Evolutionary conservation across 2,113 vertebrate genomes (phyloP), one percentile per base, ranked within the genome.

Genomic region (Neogobius melanostomus): DNA sequence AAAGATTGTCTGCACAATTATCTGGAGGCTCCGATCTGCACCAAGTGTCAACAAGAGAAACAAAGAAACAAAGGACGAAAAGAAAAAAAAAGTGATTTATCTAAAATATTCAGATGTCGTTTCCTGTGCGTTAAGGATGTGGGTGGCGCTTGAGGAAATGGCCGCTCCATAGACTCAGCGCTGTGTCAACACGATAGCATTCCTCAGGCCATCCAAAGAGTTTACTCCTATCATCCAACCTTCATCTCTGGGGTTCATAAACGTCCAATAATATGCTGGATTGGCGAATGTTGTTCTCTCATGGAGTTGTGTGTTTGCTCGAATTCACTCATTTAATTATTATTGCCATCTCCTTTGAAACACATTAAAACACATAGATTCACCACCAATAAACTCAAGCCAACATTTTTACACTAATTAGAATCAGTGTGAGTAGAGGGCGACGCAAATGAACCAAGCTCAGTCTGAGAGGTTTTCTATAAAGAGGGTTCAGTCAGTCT

Each of bases 161-260:
- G 87, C 79, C 64, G 76, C 69, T 71, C 79, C 14, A 46, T 57
- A 76, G 82, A 74, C 78, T 64, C 71, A 76, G 68, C 48, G 70
- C 66, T 88, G 89, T 77, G 87, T 88, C 90, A 92, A 92, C 90
- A 87, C 64, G 77, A 90, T 87, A 87, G 79, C 76, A 66, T 86
- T 86, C 79, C 70, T 75, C 72, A 46, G 45, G 73, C 70, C 76
- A 66, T 76, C 74, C 79, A 64, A 64, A 74, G 59, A 81, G 74
- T 64, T 76, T 76, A 81, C 74, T 61, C 80, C 71, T 64, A 78
- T 86, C 85, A 85, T 66, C 75, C 68, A 78, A 77, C 77, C 68
- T 75, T 82, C 74, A 78, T 66, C 59, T 57, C 15, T 45, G 64
- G 69, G 69, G 77, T 79, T 83, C 71, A 79, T 54, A 54, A 10